These are phyloP conservation scores for Nomada hirtipes DNA, from an alignment of 2,888 invertebrate genomes.

Conservation along the genomic window DNA sequence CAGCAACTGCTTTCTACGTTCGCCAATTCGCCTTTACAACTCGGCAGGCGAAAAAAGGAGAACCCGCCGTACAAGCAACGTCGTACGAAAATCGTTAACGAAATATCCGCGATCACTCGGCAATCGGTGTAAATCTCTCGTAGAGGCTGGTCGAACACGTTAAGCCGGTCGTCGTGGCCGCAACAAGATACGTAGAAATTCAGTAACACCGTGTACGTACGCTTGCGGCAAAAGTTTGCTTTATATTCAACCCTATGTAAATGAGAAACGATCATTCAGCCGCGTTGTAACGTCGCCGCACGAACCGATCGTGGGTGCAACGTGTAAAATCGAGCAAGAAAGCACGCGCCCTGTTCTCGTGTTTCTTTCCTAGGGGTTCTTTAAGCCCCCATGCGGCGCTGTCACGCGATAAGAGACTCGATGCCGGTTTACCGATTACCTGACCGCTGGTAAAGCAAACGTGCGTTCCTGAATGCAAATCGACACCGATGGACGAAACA, in stretches of 20 bases:
- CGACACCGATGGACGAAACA: conserved; percentile 56
- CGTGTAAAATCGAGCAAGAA: conserved; percentile 58
- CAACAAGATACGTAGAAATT: conserved; percentile 21
- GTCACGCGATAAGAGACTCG: conserved; percentile 62
- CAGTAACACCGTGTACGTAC: conserved; percentile 13
- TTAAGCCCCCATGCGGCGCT: conserved; percentile 48
- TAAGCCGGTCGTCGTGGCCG: conserved; percentile 7
- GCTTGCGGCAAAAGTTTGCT: conserved; percentile 34
- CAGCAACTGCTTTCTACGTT: background rate
- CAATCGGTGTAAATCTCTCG: conserved; percentile 16
- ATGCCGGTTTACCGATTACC: conserved; percentile 57
- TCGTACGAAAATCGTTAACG: conserved; percentile 1
- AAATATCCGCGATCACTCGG: conserved; percentile 1
- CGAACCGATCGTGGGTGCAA: conserved; percentile 54
- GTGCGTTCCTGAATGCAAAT: conserved; percentile 58
- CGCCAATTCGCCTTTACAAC: background rate
- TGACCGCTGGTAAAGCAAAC: conserved; percentile 48
- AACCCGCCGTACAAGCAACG: background rate
- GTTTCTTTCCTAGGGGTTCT: conserved; percentile 53
- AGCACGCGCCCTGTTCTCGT: conserved; percentile 57
- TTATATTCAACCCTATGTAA: conserved; percentile 44
- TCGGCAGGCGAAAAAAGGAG: background rate
- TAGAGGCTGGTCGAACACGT: conserved; percentile 10
- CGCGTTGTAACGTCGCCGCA: conserved; percentile 37
- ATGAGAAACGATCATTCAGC: conserved; percentile 50